Base-by-base conservation (phyloP, 1,140 invertebrate species). In the Rhynchophorus ferrugineus region DNA sequence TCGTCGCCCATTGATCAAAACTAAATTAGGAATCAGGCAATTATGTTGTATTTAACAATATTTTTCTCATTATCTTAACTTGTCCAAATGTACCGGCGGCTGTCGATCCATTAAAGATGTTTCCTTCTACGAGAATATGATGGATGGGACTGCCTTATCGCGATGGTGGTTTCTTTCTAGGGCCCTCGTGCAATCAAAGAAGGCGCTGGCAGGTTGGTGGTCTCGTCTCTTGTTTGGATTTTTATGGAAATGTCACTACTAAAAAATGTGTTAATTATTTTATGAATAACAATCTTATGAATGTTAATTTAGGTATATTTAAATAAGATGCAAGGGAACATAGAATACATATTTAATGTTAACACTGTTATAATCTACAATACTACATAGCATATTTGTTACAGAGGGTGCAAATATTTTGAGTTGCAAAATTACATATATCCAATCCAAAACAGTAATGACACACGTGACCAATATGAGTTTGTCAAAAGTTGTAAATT, bases 61-160 rank as follows among this genome's bases (percentile, higher is more conserved):
- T 60, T 58, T 56, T 57, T 60, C 46, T 59, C 54, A 54, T 60
- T 57, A 61, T 61, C 56, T 57, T 46, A 49, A 59, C 59, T 57
- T 51, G 59, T 45, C 49, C 34, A 56, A 62, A 60, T 57, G 60
- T 54, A 49, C 38, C 45, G 54, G 62, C 59, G 59, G 62, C 62
- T 58, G 59, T 62, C 62, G 53, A 49, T 58, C 60, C 59, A 61
- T 59, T 64, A 64, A 64, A 57, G 61, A 61, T 55, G 57, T 61
- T 61, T 59, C 55, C 53, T 51, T 58, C 56, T 52, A 21, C 55
- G 39, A 39, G 50, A 62, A 54, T 57, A 62, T 64, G 62, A 64
- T 64, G 45, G 62, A 64, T 64, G 57, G 60, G 47, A 53, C 45
- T 46, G 51, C 52, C 49, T 62, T 64, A 64, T 64, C 62, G 56